A percentile compares a stretch with the other conserved stretches of the same genome.
Conservation (phyloP, 2,888 invertebrate species). For the Euplexia lucipara region DNA sequence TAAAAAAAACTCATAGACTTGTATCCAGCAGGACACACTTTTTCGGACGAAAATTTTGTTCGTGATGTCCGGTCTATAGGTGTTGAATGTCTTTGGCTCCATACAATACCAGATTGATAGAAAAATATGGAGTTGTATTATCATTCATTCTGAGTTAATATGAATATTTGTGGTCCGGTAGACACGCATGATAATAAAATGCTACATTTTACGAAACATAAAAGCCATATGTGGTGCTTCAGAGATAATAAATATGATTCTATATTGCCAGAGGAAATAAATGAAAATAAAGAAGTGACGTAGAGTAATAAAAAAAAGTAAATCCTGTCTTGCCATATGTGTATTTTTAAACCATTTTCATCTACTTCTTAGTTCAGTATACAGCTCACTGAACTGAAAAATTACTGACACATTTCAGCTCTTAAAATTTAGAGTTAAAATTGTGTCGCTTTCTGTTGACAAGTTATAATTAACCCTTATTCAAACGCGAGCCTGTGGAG, state of each 20-base stretch:
- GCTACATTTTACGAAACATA: constrained; percentile 6
- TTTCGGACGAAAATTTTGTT: too few relatives aligned
- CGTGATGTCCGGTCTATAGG: too few relatives aligned
- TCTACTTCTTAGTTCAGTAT: not conserved
- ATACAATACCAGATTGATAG: not conserved
- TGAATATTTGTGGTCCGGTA: not conserved
- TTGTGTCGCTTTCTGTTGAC: not conserved
- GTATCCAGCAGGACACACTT: too few relatives aligned
- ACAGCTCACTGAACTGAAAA: constrained; percentile 16
- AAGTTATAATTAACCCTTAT: too few relatives aligned
- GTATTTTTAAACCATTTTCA: constrained; percentile 2
- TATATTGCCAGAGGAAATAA: not conserved
- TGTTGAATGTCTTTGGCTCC: not conserved
- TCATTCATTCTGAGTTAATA: not conserved
- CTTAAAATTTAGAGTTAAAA: constrained; percentile 3
- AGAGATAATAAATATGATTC: constrained; percentile 5
- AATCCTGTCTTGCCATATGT: not conserved
- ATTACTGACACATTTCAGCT: not conserved
- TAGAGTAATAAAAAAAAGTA: not conserved
- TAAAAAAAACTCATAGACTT: too few relatives aligned
- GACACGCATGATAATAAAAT: constrained; percentile 31
- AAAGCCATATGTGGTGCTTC: too few relatives aligned
- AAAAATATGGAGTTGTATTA: not conserved
- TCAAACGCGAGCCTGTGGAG: too few relatives aligned
- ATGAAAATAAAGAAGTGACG: not conserved